Base-by-base conservation (phyloP, 1,140 invertebrate species). In the Medauroidea extradentata region DNA sequence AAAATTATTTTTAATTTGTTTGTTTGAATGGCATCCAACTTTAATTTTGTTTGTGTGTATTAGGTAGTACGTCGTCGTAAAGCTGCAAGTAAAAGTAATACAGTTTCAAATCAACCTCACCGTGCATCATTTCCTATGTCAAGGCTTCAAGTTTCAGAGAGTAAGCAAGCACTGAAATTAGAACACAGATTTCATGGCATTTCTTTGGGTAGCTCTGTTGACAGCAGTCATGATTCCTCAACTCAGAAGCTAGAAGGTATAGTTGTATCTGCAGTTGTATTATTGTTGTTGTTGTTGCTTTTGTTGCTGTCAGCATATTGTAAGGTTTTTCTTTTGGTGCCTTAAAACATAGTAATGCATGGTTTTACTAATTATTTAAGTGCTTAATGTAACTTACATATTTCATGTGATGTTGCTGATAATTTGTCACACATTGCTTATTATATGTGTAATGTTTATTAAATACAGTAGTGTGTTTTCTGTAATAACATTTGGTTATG, bases 81-180 rank as follows among this genome's bases (percentile, higher is more conserved):
- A 67, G 67, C 76, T 61, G 56, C 63, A 48, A 64, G 63, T 59
- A 69, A 72, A 63, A 66, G 65, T 49, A 65, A 68, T 53, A 29
- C 43, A 24, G 42, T 50, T 29, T 34, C 34, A 34, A 66, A 54
- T 53, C 62, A 51, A 61, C 63, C 29, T 34, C 29, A 81, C 53
- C 76, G 84, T 61, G 80, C 83, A n/a, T 85, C 85, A 9, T 81
- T 83, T 66, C 84, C 84, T 21, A 74, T 81, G 65, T 77, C 77
- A 63, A 71, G 78, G 44, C 65, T 71, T 51, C 67, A 77, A 29
- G 59, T 67, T 44, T 70, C 71, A 61, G 75, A 77, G 53, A 72
- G 70, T 59, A 76, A 76, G 66, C 61, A 68, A 16, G 70, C 70
- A 43, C 59, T 70, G 42, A 66, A 73, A 60, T 56, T 75, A 23